These are phyloP conservation scores for Papilio polytes DNA, from an alignment of 1,140 invertebrate species.

Conservation along the genomic window DNA sequence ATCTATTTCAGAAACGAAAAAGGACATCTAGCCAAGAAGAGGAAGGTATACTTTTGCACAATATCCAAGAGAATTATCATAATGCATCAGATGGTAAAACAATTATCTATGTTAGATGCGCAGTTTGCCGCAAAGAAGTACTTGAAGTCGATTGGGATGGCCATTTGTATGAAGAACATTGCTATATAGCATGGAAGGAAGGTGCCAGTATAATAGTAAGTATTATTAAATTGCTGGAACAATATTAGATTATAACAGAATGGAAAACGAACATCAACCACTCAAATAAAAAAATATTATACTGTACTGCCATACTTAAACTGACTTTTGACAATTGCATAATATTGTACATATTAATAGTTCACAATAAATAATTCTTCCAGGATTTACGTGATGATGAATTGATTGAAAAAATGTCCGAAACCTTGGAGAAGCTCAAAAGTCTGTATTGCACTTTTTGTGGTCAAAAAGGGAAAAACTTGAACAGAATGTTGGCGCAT, in stretches of 20 bases:
- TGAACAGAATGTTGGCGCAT: slow-evolving; percentile 46
- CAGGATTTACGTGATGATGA: slow-evolving; percentile 43
- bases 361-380: slow-evolving; percentile 16
- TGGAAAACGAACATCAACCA: background rate
- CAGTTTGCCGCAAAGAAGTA: slow-evolving; percentile 49
- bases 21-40: background rate
- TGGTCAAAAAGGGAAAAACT: slow-evolving; percentile 37
- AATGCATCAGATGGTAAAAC: slow-evolving; percentile 27
- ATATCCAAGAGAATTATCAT: background rate
- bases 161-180: slow-evolving; percentile 53
- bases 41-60: background rate
- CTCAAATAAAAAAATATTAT: too few relatives aligned
- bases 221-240: background rate
- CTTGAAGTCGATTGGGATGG: slow-evolving; percentile 51
- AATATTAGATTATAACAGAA: background rate
- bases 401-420: slow-evolving; percentile 36
- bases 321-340: too few relatives aligned
- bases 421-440: slow-evolving; percentile 42
- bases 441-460: slow-evolving; percentile 48
- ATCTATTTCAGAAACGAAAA: background rate
- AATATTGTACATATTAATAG: background rate
- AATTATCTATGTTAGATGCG: slow-evolving; percentile 49
- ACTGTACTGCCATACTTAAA: too few relatives aligned
- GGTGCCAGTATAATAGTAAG: slow-evolving; percentile 58
- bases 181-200: slow-evolving; percentile 58